Base-by-base conservation (phyloP, 2,888 invertebrate genomes). In the Drosophila macrothrix region DNA sequence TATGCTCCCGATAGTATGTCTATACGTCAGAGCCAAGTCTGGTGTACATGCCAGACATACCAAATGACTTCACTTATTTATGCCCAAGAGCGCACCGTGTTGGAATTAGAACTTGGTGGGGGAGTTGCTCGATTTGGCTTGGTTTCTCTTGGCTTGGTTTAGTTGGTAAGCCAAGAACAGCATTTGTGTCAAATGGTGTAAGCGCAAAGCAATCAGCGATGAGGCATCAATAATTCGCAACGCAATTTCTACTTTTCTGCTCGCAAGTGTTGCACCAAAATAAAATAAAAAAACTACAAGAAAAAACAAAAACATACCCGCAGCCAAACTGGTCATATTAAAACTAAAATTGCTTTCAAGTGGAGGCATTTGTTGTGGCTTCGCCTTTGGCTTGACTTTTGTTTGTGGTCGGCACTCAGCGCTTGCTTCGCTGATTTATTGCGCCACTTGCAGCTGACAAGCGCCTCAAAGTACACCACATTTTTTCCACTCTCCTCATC, bases 191-290 rank as follows among this genome's bases (percentile, higher is more conserved):
- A 85, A 84, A 85, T 85, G 89, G 89, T 78, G 76, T 76, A 82
- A 87, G 77, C 84, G 88, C 87, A 80, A 82, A 89, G 89, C 87
- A 85, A 85, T 85, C 90, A 80, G 83, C 85, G 78, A 83, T 82
- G 88, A 75, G 83, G 82, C 85, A 85, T 89, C 85, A 85, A 85
- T 85, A 85, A 85, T 87, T 85, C 85, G 78, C 69, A 88, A 80
- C 90, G 83, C 82, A 88, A 84, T 87, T 75, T 72, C 67, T 12
- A 54, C 53, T 67, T 68, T 69, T 67, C 19, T 31, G 28, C 37
- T 59, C 56, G 50, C 25, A 16, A 59, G 31, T 65, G 46, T 63
- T 39, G 25, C 31, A 37, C 19, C 29, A 35, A 19, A 16, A 35
- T 2, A 35, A 35, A 35, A 16, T 5, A 6, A 16, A 2, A 37